A percentile compares a stretch with the other conserved stretches of the same genome.
These are phyloP conservation scores for Melanotaenia boesemani DNA, from an alignment of 2,797 vertebrate genomes.

Conservation along the genomic window DNA sequence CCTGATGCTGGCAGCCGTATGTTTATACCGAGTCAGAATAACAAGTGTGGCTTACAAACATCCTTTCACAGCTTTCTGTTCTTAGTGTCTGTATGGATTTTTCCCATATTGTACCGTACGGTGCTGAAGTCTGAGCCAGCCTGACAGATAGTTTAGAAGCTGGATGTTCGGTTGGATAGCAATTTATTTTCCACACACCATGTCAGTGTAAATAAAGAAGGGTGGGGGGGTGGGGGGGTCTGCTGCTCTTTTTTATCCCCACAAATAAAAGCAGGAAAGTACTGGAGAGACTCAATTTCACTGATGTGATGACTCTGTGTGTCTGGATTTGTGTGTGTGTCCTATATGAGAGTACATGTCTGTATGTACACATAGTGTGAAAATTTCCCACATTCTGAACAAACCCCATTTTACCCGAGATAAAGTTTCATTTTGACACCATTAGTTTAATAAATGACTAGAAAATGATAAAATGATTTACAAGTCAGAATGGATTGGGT, in stretches of 20 bases:
- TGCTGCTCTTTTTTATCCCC: neutral
- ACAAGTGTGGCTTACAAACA: neutral
- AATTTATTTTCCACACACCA: conserved; percentile 35
- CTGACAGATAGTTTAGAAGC: conserved; percentile 7
- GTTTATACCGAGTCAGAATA: neutral
- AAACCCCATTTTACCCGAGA: too few species aligned
- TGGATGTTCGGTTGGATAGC: conserved; percentile 19
- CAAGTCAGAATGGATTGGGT: too few species aligned
- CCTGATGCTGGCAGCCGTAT: neutral
- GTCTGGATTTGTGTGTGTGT: neutral
- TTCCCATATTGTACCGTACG: neutral
- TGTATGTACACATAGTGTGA: too few species aligned
- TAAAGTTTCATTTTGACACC: too few species aligned
- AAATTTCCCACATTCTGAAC: too few species aligned
- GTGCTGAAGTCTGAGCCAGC: neutral
- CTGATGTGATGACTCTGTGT: neutral
- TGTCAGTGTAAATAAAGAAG: neutral
- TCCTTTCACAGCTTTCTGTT: neutral
- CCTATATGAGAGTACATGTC: neutral
- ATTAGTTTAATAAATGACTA: too few species aligned
- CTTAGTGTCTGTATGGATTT: neutral
- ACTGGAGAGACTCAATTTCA: neutral
- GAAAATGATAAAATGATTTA: too few species aligned
- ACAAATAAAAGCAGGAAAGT: conserved; percentile 1
- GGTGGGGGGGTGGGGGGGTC: neutral